phyloP scores from a whole-genome alignment of 2,113 vertebrate species.

The Phylloscopus trochiloides region DNA sequence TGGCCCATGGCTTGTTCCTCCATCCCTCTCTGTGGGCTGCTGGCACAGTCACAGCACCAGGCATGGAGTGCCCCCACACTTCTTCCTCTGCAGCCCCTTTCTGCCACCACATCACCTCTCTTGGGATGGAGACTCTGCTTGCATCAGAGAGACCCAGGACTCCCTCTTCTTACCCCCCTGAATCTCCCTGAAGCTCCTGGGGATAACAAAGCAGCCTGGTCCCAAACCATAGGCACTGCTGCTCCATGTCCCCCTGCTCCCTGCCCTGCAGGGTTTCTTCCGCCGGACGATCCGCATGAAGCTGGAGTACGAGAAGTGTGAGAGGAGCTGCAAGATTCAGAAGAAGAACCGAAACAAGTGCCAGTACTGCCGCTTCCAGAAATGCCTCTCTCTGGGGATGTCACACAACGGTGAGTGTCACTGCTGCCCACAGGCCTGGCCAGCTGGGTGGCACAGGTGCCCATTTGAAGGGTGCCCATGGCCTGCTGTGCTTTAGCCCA shows the following conservation, averaged over 20 bases:
- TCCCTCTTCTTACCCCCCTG: background rate
- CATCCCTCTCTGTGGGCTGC: background rate
- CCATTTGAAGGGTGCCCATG: background rate
- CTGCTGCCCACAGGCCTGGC: background rate
- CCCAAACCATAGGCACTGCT: background rate
- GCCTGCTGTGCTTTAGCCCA: background rate
- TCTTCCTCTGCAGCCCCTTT: background rate
- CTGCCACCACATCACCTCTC: background rate
- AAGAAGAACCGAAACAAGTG: constrained; percentile 99
- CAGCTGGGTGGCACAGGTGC: background rate
- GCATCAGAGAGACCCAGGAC: background rate
- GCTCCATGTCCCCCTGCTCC: background rate
- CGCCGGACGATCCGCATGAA: constrained; percentile 95
- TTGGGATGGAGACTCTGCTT: background rate
- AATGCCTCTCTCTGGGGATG: constrained; percentile 96
- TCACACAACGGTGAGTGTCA: constrained; percentile 90
- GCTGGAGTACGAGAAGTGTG: constrained; percentile 92
- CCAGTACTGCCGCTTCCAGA: constrained; percentile 98
- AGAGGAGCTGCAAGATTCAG: constrained; percentile 93
- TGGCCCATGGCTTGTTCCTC: background rate
- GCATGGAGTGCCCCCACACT: accelerated
- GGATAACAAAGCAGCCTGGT: background rate
- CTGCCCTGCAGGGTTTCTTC: constrained; percentile 88
- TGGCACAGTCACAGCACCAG: background rate
- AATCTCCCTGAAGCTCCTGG: background rate